phyloP scores from a whole-genome alignment of 2,888 invertebrate species.

The Lamellibrachia satsuma region DNA sequence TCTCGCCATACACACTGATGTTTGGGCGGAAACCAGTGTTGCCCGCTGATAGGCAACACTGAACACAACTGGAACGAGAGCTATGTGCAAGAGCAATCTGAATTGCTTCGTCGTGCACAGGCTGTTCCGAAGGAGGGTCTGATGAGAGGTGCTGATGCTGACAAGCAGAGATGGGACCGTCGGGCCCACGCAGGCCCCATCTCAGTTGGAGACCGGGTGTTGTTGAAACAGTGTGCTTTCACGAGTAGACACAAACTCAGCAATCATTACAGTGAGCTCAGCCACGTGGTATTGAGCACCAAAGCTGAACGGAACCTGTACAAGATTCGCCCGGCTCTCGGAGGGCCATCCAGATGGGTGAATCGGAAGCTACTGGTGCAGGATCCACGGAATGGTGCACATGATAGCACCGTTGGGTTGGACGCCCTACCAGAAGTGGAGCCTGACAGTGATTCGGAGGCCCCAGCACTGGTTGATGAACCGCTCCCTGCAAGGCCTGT shows the following conservation, averaged over 20 bases:
- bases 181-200: not conserved
- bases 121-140: not conserved
- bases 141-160: not conserved
- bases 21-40: not conserved
- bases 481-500: not conserved
- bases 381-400: not conserved
- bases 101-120: not conserved
- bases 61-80: not conserved
- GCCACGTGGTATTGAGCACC: not conserved
- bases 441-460: not conserved
- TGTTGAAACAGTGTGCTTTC: not conserved
- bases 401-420: not conserved
- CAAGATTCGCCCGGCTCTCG: not conserved
- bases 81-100: not conserved
- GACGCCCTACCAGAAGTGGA: not conserved
- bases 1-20: slow-evolving; percentile 8
- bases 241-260: not conserved
- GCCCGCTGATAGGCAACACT: not conserved
- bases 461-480: not conserved
- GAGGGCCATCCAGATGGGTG: not conserved
- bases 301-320: not conserved
- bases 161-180: slow-evolving; percentile 14
- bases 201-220: not conserved
- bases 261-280: not conserved
- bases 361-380: not conserved